phyloP scores from a whole-genome alignment of 2,797 vertebrate species.

The Oryzias sinensis region DNA sequence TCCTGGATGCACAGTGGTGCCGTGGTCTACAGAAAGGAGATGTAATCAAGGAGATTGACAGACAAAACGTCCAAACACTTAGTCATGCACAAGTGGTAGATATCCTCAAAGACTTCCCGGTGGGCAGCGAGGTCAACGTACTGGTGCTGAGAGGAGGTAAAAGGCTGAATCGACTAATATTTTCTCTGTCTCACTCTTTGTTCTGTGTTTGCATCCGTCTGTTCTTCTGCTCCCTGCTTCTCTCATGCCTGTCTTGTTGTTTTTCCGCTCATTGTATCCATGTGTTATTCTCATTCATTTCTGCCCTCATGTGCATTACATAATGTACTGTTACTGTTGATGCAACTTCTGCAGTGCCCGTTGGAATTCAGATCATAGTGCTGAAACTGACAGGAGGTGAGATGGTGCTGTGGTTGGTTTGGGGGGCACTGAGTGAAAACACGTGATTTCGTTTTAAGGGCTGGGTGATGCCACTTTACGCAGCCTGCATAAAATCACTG shows the following conservation, averaged over 20 bases:
- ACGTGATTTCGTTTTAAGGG: conserved; percentile 29
- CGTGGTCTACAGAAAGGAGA: conserved; percentile 95
- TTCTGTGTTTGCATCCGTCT: neutral
- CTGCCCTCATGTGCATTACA: conserved; percentile 16
- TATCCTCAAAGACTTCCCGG: conserved; percentile 93
- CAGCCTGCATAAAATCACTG: conserved; percentile 34
- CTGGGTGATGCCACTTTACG: conserved; percentile 38
- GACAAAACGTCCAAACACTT: conserved; percentile 92
- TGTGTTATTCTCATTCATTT: conserved; percentile 23
- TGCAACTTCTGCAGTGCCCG: conserved; percentile 62
- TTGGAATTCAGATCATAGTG: conserved; percentile 83
- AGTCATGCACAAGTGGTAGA: conserved; percentile 96
- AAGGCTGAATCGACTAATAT: conserved; percentile 14
- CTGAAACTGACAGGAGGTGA: conserved; percentile 87
- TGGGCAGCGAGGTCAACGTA: conserved; percentile 91
- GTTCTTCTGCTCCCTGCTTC: conserved; percentile 1
- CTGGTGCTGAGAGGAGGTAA: conserved; percentile 94
- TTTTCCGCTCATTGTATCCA: conserved; percentile 2
- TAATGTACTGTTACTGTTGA: conserved; percentile 40
- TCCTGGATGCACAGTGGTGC: conserved; percentile 97
- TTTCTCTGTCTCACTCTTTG: neutral
- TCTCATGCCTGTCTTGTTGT: conserved; percentile 2
- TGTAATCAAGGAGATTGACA: conserved; percentile 94
- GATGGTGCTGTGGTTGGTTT: conserved; percentile 35
- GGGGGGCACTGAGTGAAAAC: conserved; percentile 27